These are phyloP conservation scores for Cyprinodon brontotheroides DNA, from an alignment of 2,113 vertebrate species.

Conservation along the genomic window DNA sequence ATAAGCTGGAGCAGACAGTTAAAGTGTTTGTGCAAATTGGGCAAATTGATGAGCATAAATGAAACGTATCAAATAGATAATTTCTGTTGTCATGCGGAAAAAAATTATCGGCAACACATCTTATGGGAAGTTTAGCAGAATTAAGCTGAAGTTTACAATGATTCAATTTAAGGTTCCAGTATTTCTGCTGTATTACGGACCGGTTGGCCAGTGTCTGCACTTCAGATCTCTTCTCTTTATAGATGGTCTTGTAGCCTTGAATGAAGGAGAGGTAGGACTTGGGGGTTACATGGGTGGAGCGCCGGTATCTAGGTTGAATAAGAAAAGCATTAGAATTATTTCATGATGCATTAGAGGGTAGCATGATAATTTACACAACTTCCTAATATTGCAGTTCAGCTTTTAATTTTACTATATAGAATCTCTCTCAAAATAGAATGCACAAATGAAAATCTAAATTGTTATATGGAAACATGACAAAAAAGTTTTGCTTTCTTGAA, in stretches of 20 bases:
- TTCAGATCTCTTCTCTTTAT: constrained; percentile 87
- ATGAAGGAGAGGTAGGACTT: constrained; percentile 98
- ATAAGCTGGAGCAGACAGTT: no score
- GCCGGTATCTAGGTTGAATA: constrained; percentile 76
- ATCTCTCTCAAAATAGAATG: not conserved
- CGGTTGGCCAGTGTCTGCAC: constrained; percentile 89
- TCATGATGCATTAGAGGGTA: not conserved
- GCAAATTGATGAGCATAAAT: no score
- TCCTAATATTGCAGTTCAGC: not conserved
- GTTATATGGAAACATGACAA: no score
- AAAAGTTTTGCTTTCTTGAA: no score
- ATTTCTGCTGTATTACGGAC: constrained; percentile 54
- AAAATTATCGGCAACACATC: not conserved
- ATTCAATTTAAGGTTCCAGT: no score
- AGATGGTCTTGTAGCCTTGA: constrained; percentile 91
- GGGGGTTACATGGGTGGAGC: constrained; percentile 91
- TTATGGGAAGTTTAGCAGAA: no score
- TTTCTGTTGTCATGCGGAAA: not conserved
- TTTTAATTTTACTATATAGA: not conserved
- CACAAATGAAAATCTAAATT: not conserved
- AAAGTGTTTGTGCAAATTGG: no score
- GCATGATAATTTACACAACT: not conserved
- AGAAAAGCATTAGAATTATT: not conserved
- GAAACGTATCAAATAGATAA: not conserved
- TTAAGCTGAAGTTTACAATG: no score